Conservation (phyloP, 2,113 vertebrate species). For the Sclerurus mexicanus region DNA sequence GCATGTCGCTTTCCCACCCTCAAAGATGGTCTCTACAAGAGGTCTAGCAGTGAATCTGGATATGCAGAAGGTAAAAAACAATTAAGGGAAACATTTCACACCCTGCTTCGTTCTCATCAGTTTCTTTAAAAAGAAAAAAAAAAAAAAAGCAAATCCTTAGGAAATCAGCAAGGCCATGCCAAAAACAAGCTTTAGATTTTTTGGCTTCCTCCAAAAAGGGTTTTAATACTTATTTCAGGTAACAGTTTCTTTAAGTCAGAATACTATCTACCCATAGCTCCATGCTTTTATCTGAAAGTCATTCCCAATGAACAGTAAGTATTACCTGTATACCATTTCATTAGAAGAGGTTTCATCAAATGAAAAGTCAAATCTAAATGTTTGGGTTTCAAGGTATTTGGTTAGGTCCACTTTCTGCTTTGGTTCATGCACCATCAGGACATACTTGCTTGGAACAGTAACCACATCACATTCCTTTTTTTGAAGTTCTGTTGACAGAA, state of each 20-base stretch:
- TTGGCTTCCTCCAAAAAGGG: neutral
- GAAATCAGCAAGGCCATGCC: neutral
- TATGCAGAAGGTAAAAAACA: neutral
- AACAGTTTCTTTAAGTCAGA: neutral
- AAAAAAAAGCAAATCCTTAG: neutral
- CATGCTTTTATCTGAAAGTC: neutral
- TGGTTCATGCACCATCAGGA: slow-evolving; percentile 90
- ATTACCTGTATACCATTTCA: slow-evolving; percentile 93
- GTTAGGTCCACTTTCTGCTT: slow-evolving; percentile 97
- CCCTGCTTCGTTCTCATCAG: neutral
- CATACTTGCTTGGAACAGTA: slow-evolving; percentile 86
- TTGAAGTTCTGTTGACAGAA: slow-evolving; percentile 76
- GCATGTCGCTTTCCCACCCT: slow-evolving; percentile 92
- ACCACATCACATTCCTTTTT: slow-evolving; percentile 95
- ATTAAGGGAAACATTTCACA: neutral
- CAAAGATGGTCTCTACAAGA: slow-evolving; percentile 90
- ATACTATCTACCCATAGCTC: neutral
- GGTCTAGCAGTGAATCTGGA: slow-evolving; percentile 91
- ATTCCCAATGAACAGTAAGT: neutral
- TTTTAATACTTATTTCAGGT: neutral
- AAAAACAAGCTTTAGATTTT: neutral
- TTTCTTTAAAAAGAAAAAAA: neutral
- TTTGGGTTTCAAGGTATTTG: slow-evolving; percentile 94
- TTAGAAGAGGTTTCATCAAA: slow-evolving; percentile 89
- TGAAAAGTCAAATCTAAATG: slow-evolving; percentile 92